Conservation (phyloP, 1,140 invertebrate genomes). For the Dysdera silvatica region DNA sequence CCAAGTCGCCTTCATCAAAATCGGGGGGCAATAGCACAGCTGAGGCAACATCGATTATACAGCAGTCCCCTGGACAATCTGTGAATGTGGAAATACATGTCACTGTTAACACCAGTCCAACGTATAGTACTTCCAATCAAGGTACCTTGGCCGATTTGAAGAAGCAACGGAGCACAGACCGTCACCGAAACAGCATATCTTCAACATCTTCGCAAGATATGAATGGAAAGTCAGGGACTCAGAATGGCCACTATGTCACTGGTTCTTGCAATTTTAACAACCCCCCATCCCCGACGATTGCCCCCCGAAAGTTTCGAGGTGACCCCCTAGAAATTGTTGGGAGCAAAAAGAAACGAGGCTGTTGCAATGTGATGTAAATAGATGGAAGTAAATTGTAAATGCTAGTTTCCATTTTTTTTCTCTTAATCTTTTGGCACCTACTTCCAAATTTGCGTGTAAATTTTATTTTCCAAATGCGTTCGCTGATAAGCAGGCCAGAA, state of each 20-base stretch:
- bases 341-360: conserved; percentile 30
- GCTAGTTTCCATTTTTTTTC: too few species aligned
- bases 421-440: too few species aligned
- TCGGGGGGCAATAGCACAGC: too few species aligned
- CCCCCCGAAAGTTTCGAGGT: conserved; percentile 36
- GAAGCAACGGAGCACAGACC: conserved; percentile 61
- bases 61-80: conserved; percentile 26
- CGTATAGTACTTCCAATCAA: conserved; percentile 37
- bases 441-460: too few species aligned
- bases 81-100: conserved; percentile 39
- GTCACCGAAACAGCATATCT: conserved; percentile 28
- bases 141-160: conserved; percentile 77
- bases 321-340: conserved; percentile 38
- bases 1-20: too few species aligned
- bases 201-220: background rate
- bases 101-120: conserved; percentile 44
- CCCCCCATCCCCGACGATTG: conserved; percentile 37
- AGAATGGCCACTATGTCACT: conserved; percentile 11
- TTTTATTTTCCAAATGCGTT: too few species aligned
- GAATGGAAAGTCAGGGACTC: conserved; percentile 2
- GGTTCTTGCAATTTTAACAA: conserved; percentile 23
- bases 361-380: conserved; percentile 30
- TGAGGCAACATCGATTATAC: conserved; percentile 8
- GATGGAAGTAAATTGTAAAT: too few species aligned
- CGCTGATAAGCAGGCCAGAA: too few species aligned